A percentile compares a stretch with the other conserved stretches of the same genome.
phyloP scores from a whole-genome alignment of 2,888 invertebrate genomes.

The Sarcophaga carnaria region DNA sequence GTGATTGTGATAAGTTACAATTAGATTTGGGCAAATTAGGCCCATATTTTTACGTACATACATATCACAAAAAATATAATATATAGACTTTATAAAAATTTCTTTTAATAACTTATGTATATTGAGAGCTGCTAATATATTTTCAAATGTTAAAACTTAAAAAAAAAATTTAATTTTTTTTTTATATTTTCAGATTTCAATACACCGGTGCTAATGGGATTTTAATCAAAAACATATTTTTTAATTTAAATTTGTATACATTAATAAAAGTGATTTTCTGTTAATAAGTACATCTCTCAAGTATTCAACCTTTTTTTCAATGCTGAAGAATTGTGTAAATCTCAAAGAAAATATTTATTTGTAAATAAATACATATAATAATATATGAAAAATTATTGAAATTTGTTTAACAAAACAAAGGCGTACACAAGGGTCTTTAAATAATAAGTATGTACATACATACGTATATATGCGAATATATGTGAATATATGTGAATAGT shows the following conservation, averaged over 20 bases:
- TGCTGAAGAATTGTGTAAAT: slow-evolving; percentile 23
- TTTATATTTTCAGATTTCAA: slow-evolving; percentile 31
- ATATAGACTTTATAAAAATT: too few species aligned
- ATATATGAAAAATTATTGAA: slow-evolving; percentile 26
- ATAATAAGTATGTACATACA: too few species aligned
- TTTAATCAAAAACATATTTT: slow-evolving; percentile 10
- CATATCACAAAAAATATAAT: too few species aligned
- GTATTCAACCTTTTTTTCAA: background rate
- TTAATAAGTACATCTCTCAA: background rate
- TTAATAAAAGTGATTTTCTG: slow-evolving; percentile 6
- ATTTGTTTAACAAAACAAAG: slow-evolving; percentile 27
- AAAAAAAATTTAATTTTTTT: background rate
- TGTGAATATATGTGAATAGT: too few species aligned
- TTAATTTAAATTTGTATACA: slow-evolving; percentile 23
- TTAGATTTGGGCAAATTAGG: too few species aligned
- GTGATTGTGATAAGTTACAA: too few species aligned
- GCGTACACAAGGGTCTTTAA: too few species aligned
- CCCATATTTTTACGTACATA: too few species aligned
- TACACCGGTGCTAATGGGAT: slow-evolving; percentile 40
- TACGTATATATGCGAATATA: too few species aligned
- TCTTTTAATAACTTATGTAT: too few species aligned
- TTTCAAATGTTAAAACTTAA: background rate
- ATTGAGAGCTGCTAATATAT: background rate
- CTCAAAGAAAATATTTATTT: background rate
- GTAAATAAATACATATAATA: background rate